phyloP scores from a whole-genome alignment of 2,113 vertebrate species.

The Periophthalmus modestus region DNA sequence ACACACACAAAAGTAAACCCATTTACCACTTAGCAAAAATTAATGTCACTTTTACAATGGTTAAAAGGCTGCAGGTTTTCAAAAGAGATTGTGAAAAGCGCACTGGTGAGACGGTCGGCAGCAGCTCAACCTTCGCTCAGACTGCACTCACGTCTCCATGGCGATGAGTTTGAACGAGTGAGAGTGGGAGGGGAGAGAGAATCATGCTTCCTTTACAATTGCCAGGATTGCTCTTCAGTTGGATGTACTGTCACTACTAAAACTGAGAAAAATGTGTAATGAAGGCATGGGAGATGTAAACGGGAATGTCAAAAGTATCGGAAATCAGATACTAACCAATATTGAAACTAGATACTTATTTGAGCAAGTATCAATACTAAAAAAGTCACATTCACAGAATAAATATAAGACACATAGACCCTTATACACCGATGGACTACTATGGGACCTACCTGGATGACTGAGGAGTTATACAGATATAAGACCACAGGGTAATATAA shows the following conservation, averaged over 20 bases:
- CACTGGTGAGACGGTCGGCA: conserved; percentile 15
- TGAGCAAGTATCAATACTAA: too few relatives aligned
- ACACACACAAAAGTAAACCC: neutral
- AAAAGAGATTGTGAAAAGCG: neutral
- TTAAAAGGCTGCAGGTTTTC: neutral
- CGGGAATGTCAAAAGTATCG: neutral
- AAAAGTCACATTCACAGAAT: too few relatives aligned
- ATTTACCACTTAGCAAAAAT: neutral
- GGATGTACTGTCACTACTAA: neutral
- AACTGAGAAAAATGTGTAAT: neutral
- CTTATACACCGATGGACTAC: too few relatives aligned
- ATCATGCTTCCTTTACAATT: conserved; percentile 14
- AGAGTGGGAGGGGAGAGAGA: neutral
- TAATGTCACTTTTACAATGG: neutral
- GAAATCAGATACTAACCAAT: too few relatives aligned
- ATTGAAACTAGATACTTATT: too few relatives aligned
- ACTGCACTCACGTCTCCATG: conserved; percentile 55
- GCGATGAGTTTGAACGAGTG: conserved; percentile 30
- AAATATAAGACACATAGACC: too few relatives aligned
- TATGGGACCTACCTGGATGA: too few relatives aligned
- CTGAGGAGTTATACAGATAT: too few relatives aligned
- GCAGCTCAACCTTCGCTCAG: conserved; percentile 15
- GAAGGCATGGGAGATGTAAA: neutral
- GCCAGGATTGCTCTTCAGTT: neutral
- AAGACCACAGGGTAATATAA: too few relatives aligned